phyloP scores from a whole-genome alignment of 2,113 vertebrate species.

The Crotalus helleri region DNA sequence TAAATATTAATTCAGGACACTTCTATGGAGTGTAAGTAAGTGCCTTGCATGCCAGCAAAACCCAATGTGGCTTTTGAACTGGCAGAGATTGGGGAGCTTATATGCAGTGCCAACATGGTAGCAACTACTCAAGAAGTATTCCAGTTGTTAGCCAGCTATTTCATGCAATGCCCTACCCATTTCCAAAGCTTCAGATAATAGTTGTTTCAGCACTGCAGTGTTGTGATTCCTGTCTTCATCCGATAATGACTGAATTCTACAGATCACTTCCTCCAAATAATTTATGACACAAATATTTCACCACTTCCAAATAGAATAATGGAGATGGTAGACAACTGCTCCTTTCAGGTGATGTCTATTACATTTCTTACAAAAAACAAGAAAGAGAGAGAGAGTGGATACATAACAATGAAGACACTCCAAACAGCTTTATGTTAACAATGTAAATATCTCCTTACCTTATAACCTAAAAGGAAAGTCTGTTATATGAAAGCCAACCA shows the following conservation, averaged over 20 bases:
- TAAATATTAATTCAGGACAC: neutral
- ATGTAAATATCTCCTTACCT: slow-evolving; percentile 10
- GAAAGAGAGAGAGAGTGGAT: neutral
- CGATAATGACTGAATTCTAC: neutral
- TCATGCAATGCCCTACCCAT: no score
- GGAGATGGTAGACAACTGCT: neutral
- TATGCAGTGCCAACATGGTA: neutral
- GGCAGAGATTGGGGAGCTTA: neutral
- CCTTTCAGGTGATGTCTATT: neutral
- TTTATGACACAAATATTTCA: neutral
- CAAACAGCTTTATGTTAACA: neutral
- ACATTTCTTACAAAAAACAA: neutral
- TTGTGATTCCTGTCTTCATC: neutral
- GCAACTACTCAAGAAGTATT: neutral
- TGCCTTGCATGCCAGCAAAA: neutral
- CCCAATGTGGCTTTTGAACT: neutral
- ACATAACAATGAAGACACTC: neutral
- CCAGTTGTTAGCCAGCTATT: neutral
- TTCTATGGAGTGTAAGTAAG: neutral
- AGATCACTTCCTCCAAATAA: neutral
- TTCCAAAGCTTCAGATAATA: neutral
- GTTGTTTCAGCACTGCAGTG: neutral
- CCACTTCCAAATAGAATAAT: neutral
- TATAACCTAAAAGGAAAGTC: neutral
- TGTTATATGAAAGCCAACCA: neutral